phyloP scores from a whole-genome alignment of 2,113 vertebrate species.

The Dryoscopus gambensis region DNA sequence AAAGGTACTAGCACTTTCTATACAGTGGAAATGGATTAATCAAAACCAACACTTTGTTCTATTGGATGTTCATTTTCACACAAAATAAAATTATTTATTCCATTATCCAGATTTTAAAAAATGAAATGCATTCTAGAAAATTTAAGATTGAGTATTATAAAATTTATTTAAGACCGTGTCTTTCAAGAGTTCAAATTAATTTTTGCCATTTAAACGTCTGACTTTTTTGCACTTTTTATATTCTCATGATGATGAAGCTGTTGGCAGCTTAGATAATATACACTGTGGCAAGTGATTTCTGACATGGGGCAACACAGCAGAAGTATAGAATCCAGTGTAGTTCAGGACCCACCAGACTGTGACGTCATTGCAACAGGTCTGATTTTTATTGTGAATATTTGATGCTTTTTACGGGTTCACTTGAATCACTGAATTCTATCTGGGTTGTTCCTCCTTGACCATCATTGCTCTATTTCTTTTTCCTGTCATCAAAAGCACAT shows the following conservation, averaged over 20 bases:
- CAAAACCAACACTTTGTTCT: background rate
- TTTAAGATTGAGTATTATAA: background rate
- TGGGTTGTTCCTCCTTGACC: background rate
- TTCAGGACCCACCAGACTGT: background rate
- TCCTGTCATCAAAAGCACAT: background rate
- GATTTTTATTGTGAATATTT: background rate
- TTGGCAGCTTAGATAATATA: background rate
- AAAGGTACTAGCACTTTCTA: background rate
- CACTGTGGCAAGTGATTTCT: background rate
- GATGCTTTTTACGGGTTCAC: background rate
- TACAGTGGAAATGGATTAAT: background rate
- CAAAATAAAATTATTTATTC: background rate
- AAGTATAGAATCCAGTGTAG: background rate
- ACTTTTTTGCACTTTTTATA: background rate
- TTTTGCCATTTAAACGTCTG: background rate
- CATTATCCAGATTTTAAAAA: background rate
- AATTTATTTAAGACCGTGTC: background rate
- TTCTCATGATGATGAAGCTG: background rate
- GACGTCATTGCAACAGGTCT: background rate
- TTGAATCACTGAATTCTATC: background rate
- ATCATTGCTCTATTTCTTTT: background rate
- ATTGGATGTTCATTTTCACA: background rate
- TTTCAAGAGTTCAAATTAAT: background rate
- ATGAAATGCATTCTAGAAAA: background rate
- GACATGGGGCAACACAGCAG: background rate